Base-by-base conservation (phyloP, 1,140 invertebrate genomes). In the Contarinia nasturtii region DNA sequence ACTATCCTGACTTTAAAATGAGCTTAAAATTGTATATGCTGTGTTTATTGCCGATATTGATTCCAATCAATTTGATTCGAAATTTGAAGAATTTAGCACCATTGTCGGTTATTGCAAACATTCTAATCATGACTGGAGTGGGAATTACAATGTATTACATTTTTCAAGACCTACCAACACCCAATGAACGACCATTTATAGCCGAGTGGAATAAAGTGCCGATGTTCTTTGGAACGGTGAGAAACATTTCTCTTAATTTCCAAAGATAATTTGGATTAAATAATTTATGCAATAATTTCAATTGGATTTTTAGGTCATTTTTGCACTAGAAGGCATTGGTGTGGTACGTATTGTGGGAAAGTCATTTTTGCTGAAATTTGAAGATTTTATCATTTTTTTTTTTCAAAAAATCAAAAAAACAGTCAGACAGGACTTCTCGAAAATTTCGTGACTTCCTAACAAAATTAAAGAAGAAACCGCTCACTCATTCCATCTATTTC, bases 261-360 rank as follows among this genome's bases (percentile, higher is more conserved):
- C n/a, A n/a, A n/a, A n/a, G 58, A 49, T n/a, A 64, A 66, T 69
- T 53, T 53, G 72, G 70, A n/a, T n/a, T n/a, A 50, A 82, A 78
- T 33, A n/a, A n/a, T n/a, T n/a, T n/a, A n/a, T n/a, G n/a, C n/a
- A n/a, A n/a, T n/a, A n/a, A n/a, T n/a, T n/a, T n/a, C n/a, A n/a
- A n/a, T n/a, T n/a, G n/a, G n/a, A n/a, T n/a, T n/a, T n/a, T n/a
- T n/a, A n/a, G 27, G 86, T 83, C n/a, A 88, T 91, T 52, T 91
- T 90, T 53, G 86, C 87, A 8, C 71, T 91, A 52, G 87, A 91
- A 67, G 87, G 87, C 48, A 89, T 91, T 56, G 86, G 84, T 59
- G 84, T 91, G 62, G 86, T n/a, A n/a, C n/a, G n/a, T n/a, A n/a
- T n/a, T n/a, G n/a, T n/a, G n/a, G n/a, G n/a, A n/a, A n/a, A n/a